phyloP scores from a whole-genome alignment of 2,888 invertebrate genomes.

The Tetheella fluctuosa region DNA sequence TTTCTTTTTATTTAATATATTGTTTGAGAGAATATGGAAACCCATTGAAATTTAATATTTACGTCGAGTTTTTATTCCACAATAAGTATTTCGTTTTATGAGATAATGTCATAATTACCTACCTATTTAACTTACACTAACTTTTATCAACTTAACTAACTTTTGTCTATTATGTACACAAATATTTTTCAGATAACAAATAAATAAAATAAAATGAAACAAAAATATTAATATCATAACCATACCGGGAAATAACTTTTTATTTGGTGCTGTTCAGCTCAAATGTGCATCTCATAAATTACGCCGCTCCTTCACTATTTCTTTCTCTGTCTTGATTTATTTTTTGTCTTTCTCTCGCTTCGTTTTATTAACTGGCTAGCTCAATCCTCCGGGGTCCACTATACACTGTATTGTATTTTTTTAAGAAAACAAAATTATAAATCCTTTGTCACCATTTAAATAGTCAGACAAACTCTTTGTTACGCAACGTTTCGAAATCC shows the following conservation, averaged over 20 bases:
- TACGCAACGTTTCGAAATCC: background rate
- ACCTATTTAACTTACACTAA: too few relatives aligned
- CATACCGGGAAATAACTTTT: constrained; percentile 72
- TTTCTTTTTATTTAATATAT: too few relatives aligned
- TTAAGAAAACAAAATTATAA: constrained; percentile 52
- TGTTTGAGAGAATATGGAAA: too few relatives aligned
- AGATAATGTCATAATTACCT: too few relatives aligned
- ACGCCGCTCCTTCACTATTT: constrained; percentile 70
- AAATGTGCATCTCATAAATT: constrained; percentile 83
- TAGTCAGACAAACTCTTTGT: background rate
- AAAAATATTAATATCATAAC: constrained; percentile 62
- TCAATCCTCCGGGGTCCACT: constrained; percentile 65
- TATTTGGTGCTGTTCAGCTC: constrained; percentile 77
- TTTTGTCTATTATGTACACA: constrained; percentile 26
- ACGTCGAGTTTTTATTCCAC: too few relatives aligned
- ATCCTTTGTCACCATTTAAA: constrained; percentile 40
- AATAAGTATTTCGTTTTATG: too few relatives aligned
- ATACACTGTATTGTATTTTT: constrained; percentile 55
- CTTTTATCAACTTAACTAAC: too few relatives aligned
- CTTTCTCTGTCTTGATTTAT: constrained; percentile 67
- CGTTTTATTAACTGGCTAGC: constrained; percentile 70
- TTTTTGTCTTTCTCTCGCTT: constrained; percentile 63
- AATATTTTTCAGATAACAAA: background rate
- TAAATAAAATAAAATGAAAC: constrained; percentile 25
- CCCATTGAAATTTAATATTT: too few relatives aligned